These are phyloP conservation scores for Drosophila baimaii DNA, from an alignment of 1,140 invertebrate genomes.

Conservation along the genomic window DNA sequence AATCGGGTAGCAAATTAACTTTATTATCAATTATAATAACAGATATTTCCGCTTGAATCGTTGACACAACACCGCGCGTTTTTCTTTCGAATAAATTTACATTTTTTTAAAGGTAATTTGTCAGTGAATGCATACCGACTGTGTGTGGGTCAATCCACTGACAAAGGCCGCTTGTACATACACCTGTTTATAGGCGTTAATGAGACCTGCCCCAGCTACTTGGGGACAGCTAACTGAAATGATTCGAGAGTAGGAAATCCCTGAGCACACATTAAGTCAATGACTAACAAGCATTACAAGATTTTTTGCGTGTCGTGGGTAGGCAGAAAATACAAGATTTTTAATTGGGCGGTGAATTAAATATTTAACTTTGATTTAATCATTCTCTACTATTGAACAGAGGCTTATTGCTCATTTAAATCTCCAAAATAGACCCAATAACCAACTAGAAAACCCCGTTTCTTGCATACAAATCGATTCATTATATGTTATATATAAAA, in stretches of 20 bases:
- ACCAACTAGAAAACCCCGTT: neutral
- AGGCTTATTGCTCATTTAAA: neutral
- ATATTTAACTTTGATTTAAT: constrained; percentile 11
- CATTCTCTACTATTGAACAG: neutral
- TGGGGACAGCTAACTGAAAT: constrained; percentile 17
- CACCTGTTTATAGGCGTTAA: constrained; percentile 49
- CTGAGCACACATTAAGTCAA: constrained; percentile 7
- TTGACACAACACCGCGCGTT: constrained; percentile 37
- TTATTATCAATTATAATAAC: constrained; percentile 68
- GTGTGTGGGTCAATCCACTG: constrained; percentile 36
- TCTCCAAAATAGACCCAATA: neutral
- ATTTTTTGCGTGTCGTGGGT: constrained; percentile 1
- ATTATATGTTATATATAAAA: constrained; percentile 4
- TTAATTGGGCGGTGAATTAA: neutral
- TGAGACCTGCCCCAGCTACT: constrained; percentile 27
- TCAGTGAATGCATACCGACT: constrained; percentile 29
- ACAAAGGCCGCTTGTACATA: constrained; percentile 44
- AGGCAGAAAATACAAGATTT: neutral
- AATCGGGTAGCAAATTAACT: constrained; percentile 55
- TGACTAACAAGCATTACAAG: constrained; percentile 23
- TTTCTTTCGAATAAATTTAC: constrained; percentile 57
- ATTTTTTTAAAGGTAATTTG: constrained; percentile 66
- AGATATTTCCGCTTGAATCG: constrained; percentile 70
- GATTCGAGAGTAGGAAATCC: constrained; percentile 42
- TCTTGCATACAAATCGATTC: neutral